A percentile compares a stretch with the other conserved stretches of the same genome.
Evolutionary conservation across 2,888 invertebrate genomes (phyloP).

Genomic region (Chromoteleia sp.): DNA sequence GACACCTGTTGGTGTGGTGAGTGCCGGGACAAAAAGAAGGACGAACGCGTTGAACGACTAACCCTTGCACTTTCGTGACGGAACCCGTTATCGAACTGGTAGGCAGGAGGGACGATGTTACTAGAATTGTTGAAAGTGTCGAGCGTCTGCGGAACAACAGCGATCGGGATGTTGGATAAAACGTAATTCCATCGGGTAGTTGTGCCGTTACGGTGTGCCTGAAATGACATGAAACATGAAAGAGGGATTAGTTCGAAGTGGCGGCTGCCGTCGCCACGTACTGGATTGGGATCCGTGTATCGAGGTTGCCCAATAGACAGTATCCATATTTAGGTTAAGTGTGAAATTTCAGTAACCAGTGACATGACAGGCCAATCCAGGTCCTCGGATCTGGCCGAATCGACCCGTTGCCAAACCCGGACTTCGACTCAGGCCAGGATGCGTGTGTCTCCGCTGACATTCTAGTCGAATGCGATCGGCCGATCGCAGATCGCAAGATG

Average conservation of each 20-base stretch:
- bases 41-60: conserved; percentile 53
- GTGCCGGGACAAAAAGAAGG: conserved; percentile 68
- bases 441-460: background rate
- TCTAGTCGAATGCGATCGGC: conserved; percentile 48
- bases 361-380: conserved; percentile 6
- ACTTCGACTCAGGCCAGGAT: background rate
- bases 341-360: background rate
- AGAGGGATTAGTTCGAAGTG: conserved; percentile 11
- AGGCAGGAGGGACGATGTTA: conserved; percentile 43
- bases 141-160: conserved; percentile 2
- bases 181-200: conserved; percentile 3
- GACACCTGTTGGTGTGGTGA: conserved; percentile 71
- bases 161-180: conserved; percentile 10
- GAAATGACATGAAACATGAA: conserved; percentile 35
- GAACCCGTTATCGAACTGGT: conserved; percentile 41
- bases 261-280: conserved; percentile 13
- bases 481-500: conserved; percentile 62
- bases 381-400: background rate
- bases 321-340: too few relatives aligned
- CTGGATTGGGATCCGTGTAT: background rate
- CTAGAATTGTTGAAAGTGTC: conserved; percentile 4
- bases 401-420: background rate
- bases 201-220: background rate
- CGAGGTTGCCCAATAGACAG: too few relatives aligned
- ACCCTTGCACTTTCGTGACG: conserved; percentile 58